Evolutionary conservation across 2,888 invertebrate species (phyloP).

Genomic region (Brachylomia viminalis): DNA sequence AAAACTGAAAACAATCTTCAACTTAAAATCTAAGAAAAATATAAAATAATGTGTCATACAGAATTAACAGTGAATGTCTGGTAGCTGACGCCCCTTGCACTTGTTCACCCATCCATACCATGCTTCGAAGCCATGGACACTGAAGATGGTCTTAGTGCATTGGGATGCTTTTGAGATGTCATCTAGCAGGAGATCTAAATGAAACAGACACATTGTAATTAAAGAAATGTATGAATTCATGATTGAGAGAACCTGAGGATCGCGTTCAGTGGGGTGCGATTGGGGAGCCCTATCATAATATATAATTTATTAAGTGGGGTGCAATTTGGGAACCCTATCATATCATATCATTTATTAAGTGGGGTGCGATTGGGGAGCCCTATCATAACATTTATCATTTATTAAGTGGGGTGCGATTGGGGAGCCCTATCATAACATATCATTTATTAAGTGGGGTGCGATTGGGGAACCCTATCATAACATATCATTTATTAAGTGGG

Average conservation of each 20-base stretch:
- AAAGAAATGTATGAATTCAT: neutral
- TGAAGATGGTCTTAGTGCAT: constrained; percentile 80
- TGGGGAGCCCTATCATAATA: neutral
- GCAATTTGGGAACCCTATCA: neutral
- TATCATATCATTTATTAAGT: neutral
- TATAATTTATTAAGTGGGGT: neutral
- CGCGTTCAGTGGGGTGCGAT: neutral
- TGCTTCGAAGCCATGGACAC: constrained; percentile 79
- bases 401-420: neutral
- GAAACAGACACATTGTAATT: constrained; percentile 22
- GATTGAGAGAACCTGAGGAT: neutral
- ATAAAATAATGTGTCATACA: neutral
- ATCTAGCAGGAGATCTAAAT: constrained; percentile 78
- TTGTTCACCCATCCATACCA: constrained; percentile 83
- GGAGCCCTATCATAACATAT: neutral
- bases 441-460: neutral
- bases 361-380: neutral
- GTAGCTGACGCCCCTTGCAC: constrained; percentile 61
- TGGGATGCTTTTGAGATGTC: constrained; percentile 78
- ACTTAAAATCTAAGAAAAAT: neutral
- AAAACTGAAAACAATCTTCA: constrained; percentile 15
- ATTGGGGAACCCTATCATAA: neutral
- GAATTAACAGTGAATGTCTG: constrained; percentile 50
- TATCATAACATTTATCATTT: neutral
- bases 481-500: neutral